Evolutionary conservation across 1,140 invertebrate species (phyloP).

Genomic region (Drosophila ananassae): DNA sequence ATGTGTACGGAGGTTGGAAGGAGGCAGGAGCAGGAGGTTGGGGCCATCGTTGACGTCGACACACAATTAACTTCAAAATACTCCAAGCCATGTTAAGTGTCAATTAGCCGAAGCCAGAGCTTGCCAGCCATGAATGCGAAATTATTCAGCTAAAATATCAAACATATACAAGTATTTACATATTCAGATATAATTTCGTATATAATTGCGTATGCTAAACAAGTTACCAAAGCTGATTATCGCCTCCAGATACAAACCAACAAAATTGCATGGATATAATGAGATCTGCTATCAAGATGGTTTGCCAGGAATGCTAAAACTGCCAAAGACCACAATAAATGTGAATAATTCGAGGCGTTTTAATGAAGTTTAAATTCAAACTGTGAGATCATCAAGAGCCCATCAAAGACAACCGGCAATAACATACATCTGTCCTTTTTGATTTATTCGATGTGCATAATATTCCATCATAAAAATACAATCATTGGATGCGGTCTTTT

Average conservation of each 20-base stretch:
- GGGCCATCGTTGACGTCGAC: conserved; percentile 63
- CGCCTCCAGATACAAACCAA: conserved; percentile 34
- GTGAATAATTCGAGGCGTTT: background rate
- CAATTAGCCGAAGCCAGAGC: conserved; percentile 67
- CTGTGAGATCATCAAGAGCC: conserved; percentile 33
- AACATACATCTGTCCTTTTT: background rate
- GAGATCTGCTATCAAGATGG: conserved; percentile 40
- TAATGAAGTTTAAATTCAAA: conserved; percentile 4
- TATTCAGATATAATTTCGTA: conserved; percentile 48
- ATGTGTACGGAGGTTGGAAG: conserved; percentile 42
- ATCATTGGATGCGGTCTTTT: background rate
- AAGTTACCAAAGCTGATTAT: conserved; percentile 45
- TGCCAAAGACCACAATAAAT: conserved; percentile 2
- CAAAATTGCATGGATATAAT: conserved; percentile 40
- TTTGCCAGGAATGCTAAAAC: conserved; percentile 9
- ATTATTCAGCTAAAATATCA: conserved; percentile 54
- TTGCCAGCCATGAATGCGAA: conserved; percentile 64
- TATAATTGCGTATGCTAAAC: conserved; percentile 56
- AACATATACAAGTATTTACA: conserved; percentile 44
- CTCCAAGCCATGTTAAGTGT: conserved; percentile 77
- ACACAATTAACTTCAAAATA: conserved; percentile 80
- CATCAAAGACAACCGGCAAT: conserved; percentile 24
- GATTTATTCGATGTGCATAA: conserved; percentile 18
- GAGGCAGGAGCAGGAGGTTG: conserved; percentile 2
- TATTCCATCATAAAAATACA: conserved; percentile 4